Percentiles rank a stretch among this genome's conserved stretches.
phyloP scores from a whole-genome alignment of 2,888 invertebrate genomes.

The Nomada lathburiana region DNA sequence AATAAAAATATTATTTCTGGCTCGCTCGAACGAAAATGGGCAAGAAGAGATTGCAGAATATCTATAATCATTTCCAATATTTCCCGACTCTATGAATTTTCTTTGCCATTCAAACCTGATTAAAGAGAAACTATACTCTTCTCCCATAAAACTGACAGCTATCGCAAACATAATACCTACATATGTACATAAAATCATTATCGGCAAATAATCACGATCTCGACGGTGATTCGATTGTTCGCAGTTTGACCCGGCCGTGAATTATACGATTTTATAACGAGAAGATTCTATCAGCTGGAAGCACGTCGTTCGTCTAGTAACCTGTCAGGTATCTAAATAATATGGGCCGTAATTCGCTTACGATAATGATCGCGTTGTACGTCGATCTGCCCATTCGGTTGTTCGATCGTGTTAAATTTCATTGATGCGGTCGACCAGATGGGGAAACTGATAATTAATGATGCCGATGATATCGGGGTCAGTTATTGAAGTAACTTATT shows the following conservation, averaged over 20 bases:
- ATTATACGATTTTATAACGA: slow-evolving; percentile 38
- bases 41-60: too few relatives aligned
- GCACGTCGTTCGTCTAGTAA: slow-evolving; percentile 30
- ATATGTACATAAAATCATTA: too few relatives aligned
- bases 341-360: slow-evolving; percentile 52
- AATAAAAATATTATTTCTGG: too few relatives aligned
- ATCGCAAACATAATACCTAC: too few relatives aligned
- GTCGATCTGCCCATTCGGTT: slow-evolving; percentile 32
- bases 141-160: neutral
- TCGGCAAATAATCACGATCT: neutral
- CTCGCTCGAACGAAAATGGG: too few relatives aligned
- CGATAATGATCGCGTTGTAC: slow-evolving; percentile 45
- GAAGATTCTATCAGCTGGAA: slow-evolving; percentile 32
- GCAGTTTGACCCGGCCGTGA: slow-evolving; percentile 14
- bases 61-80: neutral
- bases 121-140: too few relatives aligned
- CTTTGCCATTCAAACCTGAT: neutral
- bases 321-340: slow-evolving; percentile 55
- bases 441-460: slow-evolving; percentile 55
- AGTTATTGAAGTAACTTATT: slow-evolving; percentile 47
- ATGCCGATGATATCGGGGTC: slow-evolving; percentile 49
- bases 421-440: slow-evolving; percentile 53
- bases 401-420: slow-evolving; percentile 52
- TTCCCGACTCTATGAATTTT: neutral
- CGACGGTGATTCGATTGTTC: neutral